Evolutionary conservation across 2,113 vertebrate species (phyloP).

Genomic region (Cinclus mexicanus): DNA sequence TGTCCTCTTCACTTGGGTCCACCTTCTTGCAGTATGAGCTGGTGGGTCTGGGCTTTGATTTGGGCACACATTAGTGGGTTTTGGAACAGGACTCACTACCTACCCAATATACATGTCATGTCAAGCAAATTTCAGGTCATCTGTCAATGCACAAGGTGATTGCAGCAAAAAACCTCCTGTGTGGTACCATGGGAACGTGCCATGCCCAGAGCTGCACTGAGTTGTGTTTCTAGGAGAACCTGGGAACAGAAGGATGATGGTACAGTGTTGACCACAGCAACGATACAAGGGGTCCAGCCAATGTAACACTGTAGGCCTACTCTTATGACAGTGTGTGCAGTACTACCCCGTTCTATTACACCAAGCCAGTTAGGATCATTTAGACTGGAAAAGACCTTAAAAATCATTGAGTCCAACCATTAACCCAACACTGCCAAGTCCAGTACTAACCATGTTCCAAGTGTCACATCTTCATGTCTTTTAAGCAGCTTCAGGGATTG

Average conservation of each 20-base stretch:
- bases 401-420: fast-evolving
- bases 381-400: not conserved
- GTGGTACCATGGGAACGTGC: fast-evolving
- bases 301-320: not conserved
- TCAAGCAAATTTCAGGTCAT: not conserved
- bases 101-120: not conserved
- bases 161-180: not conserved
- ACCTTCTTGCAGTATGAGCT: not conserved
- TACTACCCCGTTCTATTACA: not conserved
- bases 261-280: not conserved
- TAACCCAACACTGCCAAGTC: not conserved
- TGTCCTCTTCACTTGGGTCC: not conserved
- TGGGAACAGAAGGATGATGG: not conserved
- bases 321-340: not conserved
- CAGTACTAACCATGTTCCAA: not conserved
- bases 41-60: not conserved
- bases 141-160: fast-evolving
- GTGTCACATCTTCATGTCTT: not conserved
- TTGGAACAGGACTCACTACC: not conserved
- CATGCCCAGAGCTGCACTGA: not conserved
- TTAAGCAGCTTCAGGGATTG: not conserved
- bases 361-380: not conserved
- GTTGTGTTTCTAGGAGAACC: not conserved
- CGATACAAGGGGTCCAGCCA: not conserved
- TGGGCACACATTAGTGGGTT: fast-evolving